A percentile compares a stretch with the other conserved stretches of the same genome.
phyloP scores from a whole-genome alignment of 2,113 vertebrate genomes.

The Arizona elegans region DNA sequence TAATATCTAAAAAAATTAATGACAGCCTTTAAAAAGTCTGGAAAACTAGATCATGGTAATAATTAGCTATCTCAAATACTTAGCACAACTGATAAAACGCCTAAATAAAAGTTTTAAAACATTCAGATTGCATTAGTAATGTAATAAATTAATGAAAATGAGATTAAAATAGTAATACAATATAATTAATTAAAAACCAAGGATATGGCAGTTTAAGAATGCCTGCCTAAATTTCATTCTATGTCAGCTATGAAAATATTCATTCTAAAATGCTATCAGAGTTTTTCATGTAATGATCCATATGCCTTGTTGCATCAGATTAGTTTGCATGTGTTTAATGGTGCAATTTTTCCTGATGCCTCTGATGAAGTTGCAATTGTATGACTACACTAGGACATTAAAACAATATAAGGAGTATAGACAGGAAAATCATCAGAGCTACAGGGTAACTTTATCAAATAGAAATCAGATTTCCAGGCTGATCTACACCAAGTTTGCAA shows the following conservation, averaged over 20 bases:
- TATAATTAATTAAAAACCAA: not conserved
- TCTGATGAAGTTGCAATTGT: not conserved
- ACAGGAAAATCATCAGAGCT: not conserved
- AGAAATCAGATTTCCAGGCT: not conserved
- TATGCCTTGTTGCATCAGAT: not conserved
- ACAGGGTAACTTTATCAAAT: not conserved
- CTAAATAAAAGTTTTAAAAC: not conserved
- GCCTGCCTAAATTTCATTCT: not conserved
- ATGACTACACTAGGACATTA: not conserved
- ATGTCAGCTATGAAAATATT: not conserved
- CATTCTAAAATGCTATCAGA: not conserved
- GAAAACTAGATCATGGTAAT: conserved; percentile 11
- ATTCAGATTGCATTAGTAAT: not conserved
- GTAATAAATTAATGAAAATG: not conserved
- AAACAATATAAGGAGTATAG: not conserved
- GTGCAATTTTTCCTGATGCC: not conserved
- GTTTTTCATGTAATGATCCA: not conserved
- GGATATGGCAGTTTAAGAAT: not conserved
- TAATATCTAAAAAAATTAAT: conserved; percentile 3
- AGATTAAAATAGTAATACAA: not conserved
- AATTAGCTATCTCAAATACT: conserved; percentile 6
- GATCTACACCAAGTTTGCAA: not conserved
- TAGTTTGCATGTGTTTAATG: not conserved
- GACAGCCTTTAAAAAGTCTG: not conserved
- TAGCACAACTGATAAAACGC: not conserved